Evolutionary conservation across 2,888 invertebrate species (phyloP).

Genomic region (Molorchus minor): DNA sequence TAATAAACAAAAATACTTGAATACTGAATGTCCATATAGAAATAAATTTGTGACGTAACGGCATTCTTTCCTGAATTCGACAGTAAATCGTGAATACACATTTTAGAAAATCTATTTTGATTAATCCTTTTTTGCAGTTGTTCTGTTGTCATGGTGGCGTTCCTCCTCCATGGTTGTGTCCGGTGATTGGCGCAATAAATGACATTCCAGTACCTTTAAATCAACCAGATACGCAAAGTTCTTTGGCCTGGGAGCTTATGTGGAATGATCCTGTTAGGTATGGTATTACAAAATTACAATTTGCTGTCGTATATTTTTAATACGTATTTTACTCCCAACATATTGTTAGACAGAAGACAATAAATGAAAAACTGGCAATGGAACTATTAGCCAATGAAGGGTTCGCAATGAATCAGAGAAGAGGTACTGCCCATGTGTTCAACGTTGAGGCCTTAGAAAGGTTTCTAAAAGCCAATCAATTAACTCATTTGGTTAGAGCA

Average conservation of each 20-base stretch:
- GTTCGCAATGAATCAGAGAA: conserved; percentile 72
- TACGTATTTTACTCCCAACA: neutral
- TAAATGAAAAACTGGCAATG: conserved; percentile 63
- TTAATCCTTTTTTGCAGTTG: no score
- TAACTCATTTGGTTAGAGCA: conserved; percentile 77
- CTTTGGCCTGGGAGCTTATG: conserved; percentile 80
- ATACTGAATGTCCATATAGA: no score
- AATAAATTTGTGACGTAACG: no score
- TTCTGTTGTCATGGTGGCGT: conserved; percentile 85
- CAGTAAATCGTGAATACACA: no score
- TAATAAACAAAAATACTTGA: no score
- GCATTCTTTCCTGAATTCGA: no score
- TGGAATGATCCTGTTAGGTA: conserved; percentile 80
- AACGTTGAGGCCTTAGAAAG: conserved; percentile 72
- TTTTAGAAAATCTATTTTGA: no score
- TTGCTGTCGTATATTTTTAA: neutral
- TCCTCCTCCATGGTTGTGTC: conserved; percentile 75
- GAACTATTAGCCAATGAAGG: conserved; percentile 71
- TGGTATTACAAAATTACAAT: neutral
- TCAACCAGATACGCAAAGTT: conserved; percentile 73
- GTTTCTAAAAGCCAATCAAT: conserved; percentile 72
- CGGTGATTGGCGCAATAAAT: conserved; percentile 70
- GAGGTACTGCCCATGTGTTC: conserved; percentile 80
- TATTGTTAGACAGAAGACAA: conserved; percentile 62
- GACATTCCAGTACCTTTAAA: conserved; percentile 72